Conservation (phyloP, 2,888 invertebrate species). For the Metalampra italica region DNA sequence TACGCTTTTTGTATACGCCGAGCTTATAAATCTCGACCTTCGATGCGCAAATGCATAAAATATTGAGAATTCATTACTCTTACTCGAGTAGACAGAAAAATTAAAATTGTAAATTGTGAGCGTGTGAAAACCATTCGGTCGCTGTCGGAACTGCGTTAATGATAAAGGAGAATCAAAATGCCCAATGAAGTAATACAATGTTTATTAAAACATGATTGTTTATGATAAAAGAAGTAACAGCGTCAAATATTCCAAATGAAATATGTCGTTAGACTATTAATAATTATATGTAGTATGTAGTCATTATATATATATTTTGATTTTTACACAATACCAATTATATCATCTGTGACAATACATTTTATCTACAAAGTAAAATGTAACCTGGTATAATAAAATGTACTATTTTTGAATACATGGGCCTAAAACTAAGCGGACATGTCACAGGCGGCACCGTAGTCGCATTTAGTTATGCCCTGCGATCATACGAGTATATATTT, state of each 20-base stretch:
- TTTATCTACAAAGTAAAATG: slow-evolving; percentile 23
- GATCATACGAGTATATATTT: no score
- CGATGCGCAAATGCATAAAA: neutral
- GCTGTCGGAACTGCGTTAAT: neutral
- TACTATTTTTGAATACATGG: slow-evolving; percentile 17
- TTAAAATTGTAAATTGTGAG: no score
- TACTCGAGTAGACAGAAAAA: no score
- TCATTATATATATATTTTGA: slow-evolving; percentile 14
- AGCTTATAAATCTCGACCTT: slow-evolving; percentile 30
- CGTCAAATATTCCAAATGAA: slow-evolving; percentile 64
- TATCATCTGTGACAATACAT: slow-evolving; percentile 1
- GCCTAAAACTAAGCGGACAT: slow-evolving; percentile 3
- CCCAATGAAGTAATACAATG: slow-evolving; percentile 53
- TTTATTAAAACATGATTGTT: slow-evolving; percentile 76
- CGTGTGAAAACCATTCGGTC: no score
- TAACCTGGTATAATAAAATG: slow-evolving; percentile 18
- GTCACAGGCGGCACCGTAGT: neutral
- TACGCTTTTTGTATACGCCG: slow-evolving; percentile 26
- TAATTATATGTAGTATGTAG: slow-evolving; percentile 11
- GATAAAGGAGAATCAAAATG: neutral
- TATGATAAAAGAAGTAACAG: slow-evolving; percentile 68
- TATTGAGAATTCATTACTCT: neutral
- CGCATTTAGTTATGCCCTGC: neutral
- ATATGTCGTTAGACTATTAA: slow-evolving; percentile 33
- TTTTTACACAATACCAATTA: slow-evolving; percentile 21